A percentile compares a stretch with the other conserved stretches of the same genome.
phyloP scores from a whole-genome alignment of 92 coral and sea anemone genomes.

The Umimayanthus kanabou region DNA sequence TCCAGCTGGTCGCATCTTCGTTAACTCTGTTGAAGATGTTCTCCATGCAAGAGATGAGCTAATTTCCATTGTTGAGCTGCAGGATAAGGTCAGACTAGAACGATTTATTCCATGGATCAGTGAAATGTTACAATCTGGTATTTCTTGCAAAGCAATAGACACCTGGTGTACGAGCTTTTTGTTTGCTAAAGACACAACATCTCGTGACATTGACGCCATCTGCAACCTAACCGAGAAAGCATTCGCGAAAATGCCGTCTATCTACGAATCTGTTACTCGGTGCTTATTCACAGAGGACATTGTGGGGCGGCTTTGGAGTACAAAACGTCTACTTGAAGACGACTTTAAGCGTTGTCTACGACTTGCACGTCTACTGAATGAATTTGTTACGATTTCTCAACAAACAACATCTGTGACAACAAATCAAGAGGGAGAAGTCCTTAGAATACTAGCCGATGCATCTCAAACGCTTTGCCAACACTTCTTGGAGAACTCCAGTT shows the following conservation, averaged over 20 bases:
- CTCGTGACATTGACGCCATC: conserved; percentile 68
- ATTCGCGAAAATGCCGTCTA: conserved; percentile 38
- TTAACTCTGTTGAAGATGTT: conserved; percentile 35
- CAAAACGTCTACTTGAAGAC: conserved; percentile 13
- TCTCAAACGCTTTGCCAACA: conserved; percentile 40
- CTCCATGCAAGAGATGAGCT: conserved; percentile 19
- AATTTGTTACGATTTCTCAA: conserved; percentile 46
- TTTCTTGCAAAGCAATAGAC: conserved; percentile 46
- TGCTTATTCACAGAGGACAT: conserved; percentile 49
- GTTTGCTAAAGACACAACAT: conserved; percentile 33
- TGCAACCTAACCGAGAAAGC: conserved; percentile 42
- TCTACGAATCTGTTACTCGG: conserved; percentile 29
- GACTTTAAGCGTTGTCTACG: conserved; percentile 46
- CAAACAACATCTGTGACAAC: conserved; percentile 23
- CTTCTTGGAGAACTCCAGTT: background rate
- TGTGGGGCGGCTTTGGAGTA: background rate
- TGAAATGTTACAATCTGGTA: conserved; percentile 49
- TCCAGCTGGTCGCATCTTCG: conserved; percentile 27
- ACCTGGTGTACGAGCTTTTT: conserved; percentile 68
- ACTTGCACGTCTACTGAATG: conserved; percentile 63
- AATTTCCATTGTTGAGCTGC: conserved; percentile 27
- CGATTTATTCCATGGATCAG: conserved; percentile 59
- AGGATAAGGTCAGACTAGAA: conserved; percentile 48
- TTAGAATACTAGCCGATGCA: conserved; percentile 42
- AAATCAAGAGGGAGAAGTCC: conserved; percentile 22